phyloP scores from a whole-genome alignment of 2,113 vertebrate genomes.

The Nannospalax galili region DNA sequence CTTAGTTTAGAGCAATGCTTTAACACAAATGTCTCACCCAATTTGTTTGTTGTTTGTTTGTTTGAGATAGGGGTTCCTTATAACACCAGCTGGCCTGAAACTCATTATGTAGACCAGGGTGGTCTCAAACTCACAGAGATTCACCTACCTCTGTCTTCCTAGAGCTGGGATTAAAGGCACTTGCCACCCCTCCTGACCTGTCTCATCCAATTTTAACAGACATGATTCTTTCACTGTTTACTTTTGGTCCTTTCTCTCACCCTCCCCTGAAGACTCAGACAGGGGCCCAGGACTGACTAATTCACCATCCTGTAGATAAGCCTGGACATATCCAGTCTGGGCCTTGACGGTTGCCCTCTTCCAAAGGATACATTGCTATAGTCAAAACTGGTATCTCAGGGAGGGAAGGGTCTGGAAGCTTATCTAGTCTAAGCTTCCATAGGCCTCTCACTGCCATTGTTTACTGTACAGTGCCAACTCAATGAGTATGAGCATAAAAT shows the following conservation, averaged over 20 bases:
- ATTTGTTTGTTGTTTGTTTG: background rate
- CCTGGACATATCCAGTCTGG: background rate
- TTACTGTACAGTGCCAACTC: background rate
- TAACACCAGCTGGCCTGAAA: too few relatives aligned
- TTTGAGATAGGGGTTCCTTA: too few relatives aligned
- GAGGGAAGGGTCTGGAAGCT: background rate
- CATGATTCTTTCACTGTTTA: background rate
- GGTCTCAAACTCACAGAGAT: too few relatives aligned
- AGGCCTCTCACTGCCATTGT: background rate
- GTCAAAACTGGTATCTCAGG: background rate
- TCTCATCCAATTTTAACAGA: background rate
- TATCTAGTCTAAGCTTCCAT: background rate
- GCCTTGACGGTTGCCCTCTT: accelerated
- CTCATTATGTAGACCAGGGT: too few relatives aligned
- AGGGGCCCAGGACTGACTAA: constrained; percentile 3
- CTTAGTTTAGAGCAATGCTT: background rate
- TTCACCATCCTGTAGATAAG: background rate
- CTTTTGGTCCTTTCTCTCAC: background rate
- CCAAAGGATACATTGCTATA: background rate
- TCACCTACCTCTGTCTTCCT: background rate
- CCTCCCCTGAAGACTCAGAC: constrained; percentile 28
- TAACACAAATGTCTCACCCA: background rate
- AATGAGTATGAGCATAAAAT: background rate
- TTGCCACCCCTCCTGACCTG: too few relatives aligned
- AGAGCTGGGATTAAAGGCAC: too few relatives aligned